These are phyloP conservation scores for Agrilus mali DNA, from an alignment of 2,888 invertebrate genomes.

Conservation along the genomic window DNA sequence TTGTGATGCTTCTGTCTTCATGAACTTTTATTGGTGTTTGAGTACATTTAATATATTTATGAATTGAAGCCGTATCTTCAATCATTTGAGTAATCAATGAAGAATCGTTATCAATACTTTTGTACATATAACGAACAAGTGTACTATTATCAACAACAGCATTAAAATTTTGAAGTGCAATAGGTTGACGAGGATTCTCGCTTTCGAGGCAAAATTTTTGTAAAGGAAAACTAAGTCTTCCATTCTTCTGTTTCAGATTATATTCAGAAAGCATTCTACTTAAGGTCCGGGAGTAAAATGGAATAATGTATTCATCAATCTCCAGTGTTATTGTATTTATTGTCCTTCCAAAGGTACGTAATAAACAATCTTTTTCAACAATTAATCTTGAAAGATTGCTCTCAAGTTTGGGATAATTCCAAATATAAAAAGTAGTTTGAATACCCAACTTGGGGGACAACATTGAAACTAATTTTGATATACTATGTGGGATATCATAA, in stretches of 20 bases:
- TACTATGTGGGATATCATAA: constrained; percentile 35
- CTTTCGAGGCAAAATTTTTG: constrained; percentile 28
- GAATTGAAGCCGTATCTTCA: constrained; percentile 22
- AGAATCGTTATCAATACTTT: constrained; percentile 17
- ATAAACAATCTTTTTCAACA: constrained; percentile 52
- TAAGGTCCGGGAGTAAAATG: constrained; percentile 42
- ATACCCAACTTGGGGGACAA: constrained; percentile 29
- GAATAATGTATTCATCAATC: constrained; percentile 55
- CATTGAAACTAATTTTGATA: constrained; percentile 32
- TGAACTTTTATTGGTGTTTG: constrained; percentile 19
- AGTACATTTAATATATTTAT: constrained; percentile 27
- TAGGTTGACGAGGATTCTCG: constrained; percentile 21
- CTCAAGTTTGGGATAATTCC: constrained; percentile 52
- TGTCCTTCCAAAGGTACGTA: constrained; percentile 40
- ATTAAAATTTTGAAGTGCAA: constrained; percentile 27
- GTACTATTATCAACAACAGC: constrained; percentile 23
- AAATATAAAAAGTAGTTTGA: constrained; percentile 44
- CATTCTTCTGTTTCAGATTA: constrained; percentile 30
- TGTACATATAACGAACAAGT: constrained; percentile 21
- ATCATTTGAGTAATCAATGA: constrained; percentile 18
- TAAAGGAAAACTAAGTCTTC: constrained; percentile 23
- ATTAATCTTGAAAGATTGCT: constrained; percentile 35
- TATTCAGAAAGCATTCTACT: constrained; percentile 41
- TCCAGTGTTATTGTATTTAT: constrained; percentile 43
- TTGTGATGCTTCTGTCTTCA: constrained; percentile 24